Evolutionary conservation across 2,888 invertebrate genomes (phyloP).

Genomic region (Hemistola chrysoprasaria): DNA sequence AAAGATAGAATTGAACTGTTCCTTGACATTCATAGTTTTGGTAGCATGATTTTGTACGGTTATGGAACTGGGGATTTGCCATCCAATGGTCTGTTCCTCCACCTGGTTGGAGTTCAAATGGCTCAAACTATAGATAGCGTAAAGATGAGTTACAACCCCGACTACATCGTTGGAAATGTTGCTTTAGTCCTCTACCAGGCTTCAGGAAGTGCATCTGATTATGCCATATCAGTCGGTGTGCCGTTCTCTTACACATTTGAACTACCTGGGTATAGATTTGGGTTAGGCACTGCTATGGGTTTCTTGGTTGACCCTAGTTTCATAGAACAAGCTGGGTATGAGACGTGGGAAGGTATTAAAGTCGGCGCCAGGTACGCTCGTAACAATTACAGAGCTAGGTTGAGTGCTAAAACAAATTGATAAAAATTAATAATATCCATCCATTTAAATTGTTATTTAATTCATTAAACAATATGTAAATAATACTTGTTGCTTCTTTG

Average conservation of each 20-base stretch:
- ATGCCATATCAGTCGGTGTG: conserved; percentile 72
- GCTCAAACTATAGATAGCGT: conserved; percentile 61
- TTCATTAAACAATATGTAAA: too few species aligned
- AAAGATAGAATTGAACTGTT: conserved; percentile 82
- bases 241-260: conserved; percentile 84
- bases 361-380: conserved; percentile 60
- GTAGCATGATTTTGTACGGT: conserved; percentile 76
- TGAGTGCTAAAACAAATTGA: background rate
- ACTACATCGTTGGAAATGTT: conserved; percentile 75
- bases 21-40: conserved; percentile 88
- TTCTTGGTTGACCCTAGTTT: conserved; percentile 80
- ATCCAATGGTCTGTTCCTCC: conserved; percentile 59
- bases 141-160: conserved; percentile 53
- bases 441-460: background rate
- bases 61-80: conserved; percentile 60
- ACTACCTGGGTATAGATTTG: conserved; percentile 68
- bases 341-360: conserved; percentile 83
- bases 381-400: conserved; percentile 32
- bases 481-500: too few species aligned
- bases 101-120: conserved; percentile 53
- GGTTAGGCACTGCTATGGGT: conserved; percentile 60
- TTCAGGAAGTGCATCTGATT: conserved; percentile 85
- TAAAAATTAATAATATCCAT: too few species aligned
- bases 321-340: conserved; percentile 80
- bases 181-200: conserved; percentile 78